These are phyloP conservation scores for Seira musarum DNA, from an alignment of 2,888 invertebrate species.

Conservation along the genomic window DNA sequence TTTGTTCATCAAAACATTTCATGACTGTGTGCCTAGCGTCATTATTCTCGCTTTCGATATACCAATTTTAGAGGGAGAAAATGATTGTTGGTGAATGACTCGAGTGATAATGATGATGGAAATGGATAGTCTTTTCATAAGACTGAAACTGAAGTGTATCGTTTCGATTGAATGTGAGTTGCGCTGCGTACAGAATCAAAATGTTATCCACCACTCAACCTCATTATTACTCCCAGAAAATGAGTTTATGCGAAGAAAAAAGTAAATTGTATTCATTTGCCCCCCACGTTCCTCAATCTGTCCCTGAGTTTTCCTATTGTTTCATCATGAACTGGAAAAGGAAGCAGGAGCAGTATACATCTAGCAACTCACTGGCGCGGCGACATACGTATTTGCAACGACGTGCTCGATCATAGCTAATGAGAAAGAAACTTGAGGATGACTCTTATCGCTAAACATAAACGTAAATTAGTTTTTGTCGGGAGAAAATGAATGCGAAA, in stretches of 20 bases:
- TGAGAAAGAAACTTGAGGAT: constrained; percentile 16
- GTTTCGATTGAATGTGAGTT: background rate
- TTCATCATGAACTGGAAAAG: too few species aligned
- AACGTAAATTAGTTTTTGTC: constrained; percentile 26
- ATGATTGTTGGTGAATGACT: background rate
- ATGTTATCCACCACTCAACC: background rate
- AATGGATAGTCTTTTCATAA: background rate
- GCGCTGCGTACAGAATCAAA: background rate
- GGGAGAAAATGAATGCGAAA: background rate
- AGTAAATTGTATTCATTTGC: background rate
- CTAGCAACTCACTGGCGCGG: too few species aligned
- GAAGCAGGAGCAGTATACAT: too few species aligned
- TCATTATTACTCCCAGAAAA: background rate
- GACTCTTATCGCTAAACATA: constrained; percentile 21
- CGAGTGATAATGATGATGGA: background rate
- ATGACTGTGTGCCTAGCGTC: background rate
- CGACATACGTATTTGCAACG: too few species aligned
- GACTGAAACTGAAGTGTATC: background rate
- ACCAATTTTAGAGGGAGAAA: background rate
- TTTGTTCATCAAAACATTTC: background rate
- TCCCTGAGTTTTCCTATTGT: too few species aligned
- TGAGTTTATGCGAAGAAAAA: background rate
- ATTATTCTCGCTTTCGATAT: background rate
- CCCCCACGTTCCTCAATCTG: background rate
- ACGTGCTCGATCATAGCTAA: constrained; percentile 22